Conservation (phyloP, 2,888 invertebrate species). For the Aproaerema taeniolella region DNA sequence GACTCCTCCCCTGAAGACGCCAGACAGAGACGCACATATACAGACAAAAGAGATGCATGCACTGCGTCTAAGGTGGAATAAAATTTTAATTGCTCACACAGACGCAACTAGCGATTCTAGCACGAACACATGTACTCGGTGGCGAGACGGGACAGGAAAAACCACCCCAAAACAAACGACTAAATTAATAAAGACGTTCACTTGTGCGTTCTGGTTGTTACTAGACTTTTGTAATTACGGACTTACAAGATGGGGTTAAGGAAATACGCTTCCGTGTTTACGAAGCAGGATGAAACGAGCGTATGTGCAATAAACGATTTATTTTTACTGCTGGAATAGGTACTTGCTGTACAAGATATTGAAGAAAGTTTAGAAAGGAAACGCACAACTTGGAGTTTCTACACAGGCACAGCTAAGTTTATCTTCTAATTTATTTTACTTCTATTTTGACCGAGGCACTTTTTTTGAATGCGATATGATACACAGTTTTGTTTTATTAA, state of each 20-base stretch:
- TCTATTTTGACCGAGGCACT: too few species aligned
- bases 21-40: constrained; percentile 52
- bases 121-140: constrained; percentile 39
- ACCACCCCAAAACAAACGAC: constrained; percentile 67
- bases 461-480: too few species aligned
- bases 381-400: too few species aligned
- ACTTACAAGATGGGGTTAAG: constrained; percentile 21
- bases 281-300: constrained; percentile 12
- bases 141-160: constrained; percentile 63
- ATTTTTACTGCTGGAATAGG: not conserved
- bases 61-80: constrained; percentile 72
- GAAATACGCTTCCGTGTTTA: constrained; percentile 29
- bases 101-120: constrained; percentile 31
- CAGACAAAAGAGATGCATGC: constrained; percentile 39
- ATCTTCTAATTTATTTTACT: too few species aligned
- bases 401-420: too few species aligned
- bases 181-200: constrained; percentile 67
- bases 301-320: constrained; percentile 9
- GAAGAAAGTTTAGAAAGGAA: too few species aligned
- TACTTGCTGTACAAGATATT: too few species aligned
- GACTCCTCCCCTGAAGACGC: constrained; percentile 76
- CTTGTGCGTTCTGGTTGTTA: constrained; percentile 45
- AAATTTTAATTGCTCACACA: constrained; percentile 76
- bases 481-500: too few species aligned
- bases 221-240: constrained; percentile 38